Evolutionary conservation across 2,113 vertebrate genomes (phyloP).

Genomic region (Monopterus albus): DNA sequence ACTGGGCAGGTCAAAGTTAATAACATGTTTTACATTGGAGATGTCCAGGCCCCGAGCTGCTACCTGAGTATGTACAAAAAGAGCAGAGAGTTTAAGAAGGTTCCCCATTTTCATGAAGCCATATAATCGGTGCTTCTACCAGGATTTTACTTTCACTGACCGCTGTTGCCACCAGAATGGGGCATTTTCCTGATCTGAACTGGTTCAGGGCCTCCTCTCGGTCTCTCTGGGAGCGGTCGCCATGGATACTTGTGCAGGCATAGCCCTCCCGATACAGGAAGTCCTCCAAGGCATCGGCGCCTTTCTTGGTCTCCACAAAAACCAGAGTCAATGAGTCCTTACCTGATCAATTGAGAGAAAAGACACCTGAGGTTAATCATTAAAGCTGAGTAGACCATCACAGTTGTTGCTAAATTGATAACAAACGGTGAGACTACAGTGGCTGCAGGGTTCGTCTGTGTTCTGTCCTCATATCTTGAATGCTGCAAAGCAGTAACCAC

Average conservation of each 20-base stretch:
- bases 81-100: not conserved
- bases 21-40: slow-evolving; percentile 97
- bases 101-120: not conserved
- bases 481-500: not conserved
- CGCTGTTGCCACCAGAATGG: slow-evolving; percentile 97
- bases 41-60: slow-evolving; percentile 97
- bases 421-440: not conserved
- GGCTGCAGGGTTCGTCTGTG: not conserved
- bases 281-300: slow-evolving; percentile 94
- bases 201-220: slow-evolving; percentile 95
- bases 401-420: no score
- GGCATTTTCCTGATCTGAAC: slow-evolving; percentile 96
- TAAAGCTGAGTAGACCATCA: not conserved
- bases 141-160: slow-evolving; percentile 75
- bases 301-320: slow-evolving; percentile 99
- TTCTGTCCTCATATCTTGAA: not conserved
- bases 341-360: slow-evolving; percentile 76
- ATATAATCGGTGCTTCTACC: not conserved
- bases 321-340: slow-evolving; percentile 96
- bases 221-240: slow-evolving; percentile 96
- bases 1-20: slow-evolving; percentile 98
- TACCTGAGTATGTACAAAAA: slow-evolving; percentile 80
- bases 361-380: not conserved
- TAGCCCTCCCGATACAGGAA: slow-evolving; percentile 96
- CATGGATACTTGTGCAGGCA: slow-evolving; percentile 97